Percentiles rank a stretch among this genome's conserved stretches.
Conservation (phyloP, 2,797 vertebrate species). For the Silurus aristotelis region DNA sequence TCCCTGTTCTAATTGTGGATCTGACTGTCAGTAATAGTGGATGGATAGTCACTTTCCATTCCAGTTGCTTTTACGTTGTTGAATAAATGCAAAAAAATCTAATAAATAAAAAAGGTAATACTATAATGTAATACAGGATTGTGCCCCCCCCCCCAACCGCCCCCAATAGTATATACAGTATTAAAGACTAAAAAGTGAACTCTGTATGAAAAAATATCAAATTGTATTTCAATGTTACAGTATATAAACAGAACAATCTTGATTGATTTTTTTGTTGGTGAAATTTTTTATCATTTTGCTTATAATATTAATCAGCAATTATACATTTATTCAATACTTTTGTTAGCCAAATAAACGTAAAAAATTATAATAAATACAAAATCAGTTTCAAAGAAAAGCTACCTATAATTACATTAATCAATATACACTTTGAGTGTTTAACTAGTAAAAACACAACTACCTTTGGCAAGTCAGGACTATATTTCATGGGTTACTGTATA, state of each 20-base stretch:
- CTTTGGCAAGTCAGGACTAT: neutral
- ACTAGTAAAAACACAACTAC: neutral
- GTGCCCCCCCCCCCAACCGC: too few species aligned
- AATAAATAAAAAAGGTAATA: too few species aligned
- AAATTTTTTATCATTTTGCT: neutral
- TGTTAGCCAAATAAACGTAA: neutral
- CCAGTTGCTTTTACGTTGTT: neutral
- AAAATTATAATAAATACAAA: constrained; percentile 30
- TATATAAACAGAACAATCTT: neutral
- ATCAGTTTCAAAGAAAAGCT: constrained; percentile 21
- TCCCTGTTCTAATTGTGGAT: neutral
- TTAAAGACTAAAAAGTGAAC: neutral
- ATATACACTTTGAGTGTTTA: constrained; percentile 5
- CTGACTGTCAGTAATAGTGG: neutral
- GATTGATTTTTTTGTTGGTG: neutral
- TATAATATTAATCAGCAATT: neutral
- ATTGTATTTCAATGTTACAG: neutral
- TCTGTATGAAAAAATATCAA: neutral
- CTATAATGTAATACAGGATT: too few species aligned
- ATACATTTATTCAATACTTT: neutral
- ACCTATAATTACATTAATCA: neutral
- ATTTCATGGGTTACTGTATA: constrained; percentile 1
- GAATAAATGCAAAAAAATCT: neutral
- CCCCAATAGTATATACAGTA: too few species aligned
- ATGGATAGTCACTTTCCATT: neutral